Conservation (phyloP, 2,113 vertebrate species). For the Phycodurus eques region DNA sequence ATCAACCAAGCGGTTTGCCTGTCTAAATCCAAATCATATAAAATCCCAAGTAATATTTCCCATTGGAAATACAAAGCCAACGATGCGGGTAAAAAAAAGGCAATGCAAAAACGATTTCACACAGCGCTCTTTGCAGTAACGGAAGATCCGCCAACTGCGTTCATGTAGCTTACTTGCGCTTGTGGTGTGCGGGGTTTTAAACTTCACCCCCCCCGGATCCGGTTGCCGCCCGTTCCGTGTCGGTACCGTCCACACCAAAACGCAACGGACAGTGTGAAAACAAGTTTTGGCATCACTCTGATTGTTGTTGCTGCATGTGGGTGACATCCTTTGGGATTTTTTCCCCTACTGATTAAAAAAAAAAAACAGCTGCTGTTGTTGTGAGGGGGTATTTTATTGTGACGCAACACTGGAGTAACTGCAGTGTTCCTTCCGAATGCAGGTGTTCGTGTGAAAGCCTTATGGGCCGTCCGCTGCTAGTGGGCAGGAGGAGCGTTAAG, state of each 20-base stretch:
- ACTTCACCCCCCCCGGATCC: too few species aligned
- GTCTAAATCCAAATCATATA: too few species aligned
- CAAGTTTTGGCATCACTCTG: not conserved
- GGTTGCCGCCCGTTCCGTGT: not conserved
- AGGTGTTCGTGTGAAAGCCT: slow-evolving; percentile 68
- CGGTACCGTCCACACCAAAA: not conserved
- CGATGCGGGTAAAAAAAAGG: too few species aligned
- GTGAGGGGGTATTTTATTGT: slow-evolving; percentile 38
- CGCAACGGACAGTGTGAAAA: slow-evolving; percentile 8
- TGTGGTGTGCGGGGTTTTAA: too few species aligned
- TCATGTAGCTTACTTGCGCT: too few species aligned
- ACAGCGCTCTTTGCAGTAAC: too few species aligned
- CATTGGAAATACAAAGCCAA: too few species aligned
- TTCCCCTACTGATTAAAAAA: slow-evolving; percentile 4
- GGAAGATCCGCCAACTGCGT: too few species aligned
- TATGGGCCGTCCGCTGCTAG: slow-evolving; percentile 60
- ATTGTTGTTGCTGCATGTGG: not conserved
- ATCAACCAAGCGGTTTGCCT: too few species aligned
- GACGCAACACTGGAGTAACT: slow-evolving; percentile 67
- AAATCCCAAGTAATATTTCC: too few species aligned
- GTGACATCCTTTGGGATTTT: slow-evolving; percentile 24
- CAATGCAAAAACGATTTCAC: too few species aligned
- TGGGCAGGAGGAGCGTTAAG: not conserved
- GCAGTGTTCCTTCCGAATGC: slow-evolving; percentile 15
- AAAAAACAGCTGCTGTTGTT: slow-evolving; percentile 17